Evolutionary conservation across 2,888 invertebrate species (phyloP).

Genomic region (Augiades crinisus): DNA sequence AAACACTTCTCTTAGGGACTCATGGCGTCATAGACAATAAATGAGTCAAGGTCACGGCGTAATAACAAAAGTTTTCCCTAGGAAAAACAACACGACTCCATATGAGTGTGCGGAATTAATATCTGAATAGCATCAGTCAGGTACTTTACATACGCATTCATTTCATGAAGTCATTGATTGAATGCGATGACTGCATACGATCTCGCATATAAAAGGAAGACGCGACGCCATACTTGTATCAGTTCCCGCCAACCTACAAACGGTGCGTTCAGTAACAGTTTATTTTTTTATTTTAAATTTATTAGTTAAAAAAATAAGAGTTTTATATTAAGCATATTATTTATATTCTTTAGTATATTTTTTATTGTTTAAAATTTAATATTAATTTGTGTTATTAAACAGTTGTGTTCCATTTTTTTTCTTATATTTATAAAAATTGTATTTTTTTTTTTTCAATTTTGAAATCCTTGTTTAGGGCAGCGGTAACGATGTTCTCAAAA

Average conservation of each 20-base stretch:
- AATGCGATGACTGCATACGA: constrained; percentile 16
- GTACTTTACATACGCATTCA: constrained; percentile 20
- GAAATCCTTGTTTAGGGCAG: constrained; percentile 2
- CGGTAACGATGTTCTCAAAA: constrained; percentile 17
- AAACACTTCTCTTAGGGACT: too few species aligned
- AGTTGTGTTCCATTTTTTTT: too few species aligned
- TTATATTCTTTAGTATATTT: too few species aligned
- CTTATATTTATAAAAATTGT: too few species aligned
- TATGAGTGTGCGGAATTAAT: constrained; percentile 12
- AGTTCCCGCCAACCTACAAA: constrained; percentile 20
- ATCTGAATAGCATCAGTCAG: constrained; percentile 17
- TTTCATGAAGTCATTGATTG: constrained; percentile 19
- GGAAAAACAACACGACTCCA: constrained; percentile 8
- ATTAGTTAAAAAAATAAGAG: too few species aligned
- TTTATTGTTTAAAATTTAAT: too few species aligned
- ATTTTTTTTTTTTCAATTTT: not conserved
- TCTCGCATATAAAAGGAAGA: constrained; percentile 12
- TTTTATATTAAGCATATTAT: too few species aligned
- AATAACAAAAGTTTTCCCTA: constrained; percentile 2
- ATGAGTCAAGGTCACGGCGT: too few species aligned
- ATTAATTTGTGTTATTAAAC: too few species aligned
- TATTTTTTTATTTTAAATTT: not conserved
- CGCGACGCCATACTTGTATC: constrained; percentile 16
- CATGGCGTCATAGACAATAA: too few species aligned
- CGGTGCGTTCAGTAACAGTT: constrained; percentile 17